Evolutionary conservation across 2,888 invertebrate genomes (phyloP).

Genomic region (Asteroscopus sphinx): DNA sequence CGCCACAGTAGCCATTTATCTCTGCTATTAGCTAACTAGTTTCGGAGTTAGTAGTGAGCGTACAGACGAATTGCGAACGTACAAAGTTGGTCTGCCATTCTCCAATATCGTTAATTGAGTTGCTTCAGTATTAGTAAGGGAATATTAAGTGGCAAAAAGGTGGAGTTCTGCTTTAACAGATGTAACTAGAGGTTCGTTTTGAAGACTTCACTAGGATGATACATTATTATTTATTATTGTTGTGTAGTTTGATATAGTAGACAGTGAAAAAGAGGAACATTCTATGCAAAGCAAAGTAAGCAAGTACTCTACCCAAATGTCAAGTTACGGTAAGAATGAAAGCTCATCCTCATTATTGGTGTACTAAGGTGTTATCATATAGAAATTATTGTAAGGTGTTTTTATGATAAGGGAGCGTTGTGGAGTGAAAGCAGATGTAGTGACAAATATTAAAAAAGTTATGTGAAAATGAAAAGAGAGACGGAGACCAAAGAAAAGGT

Average conservation of each 20-base stretch:
- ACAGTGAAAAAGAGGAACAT: neutral
- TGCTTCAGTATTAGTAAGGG: slow-evolving; percentile 53
- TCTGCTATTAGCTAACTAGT: slow-evolving; percentile 72
- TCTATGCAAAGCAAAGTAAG: too few species aligned
- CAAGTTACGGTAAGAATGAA: too few species aligned
- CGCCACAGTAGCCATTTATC: slow-evolving; percentile 63
- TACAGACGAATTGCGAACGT: slow-evolving; percentile 55
- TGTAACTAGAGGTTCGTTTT: slow-evolving; percentile 15
- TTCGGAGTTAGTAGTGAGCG: slow-evolving; percentile 52
- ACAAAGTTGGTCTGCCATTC: slow-evolving; percentile 56
- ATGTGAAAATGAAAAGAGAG: too few species aligned
- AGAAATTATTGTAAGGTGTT: too few species aligned
- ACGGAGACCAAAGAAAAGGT: too few species aligned
- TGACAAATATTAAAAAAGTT: too few species aligned
- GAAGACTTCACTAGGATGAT: neutral
- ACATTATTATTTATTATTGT: neutral
- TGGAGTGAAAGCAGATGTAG: too few species aligned
- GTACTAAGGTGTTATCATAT: too few species aligned
- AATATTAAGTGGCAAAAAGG: slow-evolving; percentile 44
- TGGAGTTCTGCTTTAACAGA: slow-evolving; percentile 14
- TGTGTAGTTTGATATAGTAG: neutral
- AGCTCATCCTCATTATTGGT: too few species aligned
- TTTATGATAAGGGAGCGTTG: too few species aligned
- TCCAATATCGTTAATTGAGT: slow-evolving; percentile 68
- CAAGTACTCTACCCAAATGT: too few species aligned